Percentiles rank a stretch among this genome's conserved stretches.
Evolutionary conservation across 2,888 invertebrate species (phyloP).

Genomic region (Nineta flava): DNA sequence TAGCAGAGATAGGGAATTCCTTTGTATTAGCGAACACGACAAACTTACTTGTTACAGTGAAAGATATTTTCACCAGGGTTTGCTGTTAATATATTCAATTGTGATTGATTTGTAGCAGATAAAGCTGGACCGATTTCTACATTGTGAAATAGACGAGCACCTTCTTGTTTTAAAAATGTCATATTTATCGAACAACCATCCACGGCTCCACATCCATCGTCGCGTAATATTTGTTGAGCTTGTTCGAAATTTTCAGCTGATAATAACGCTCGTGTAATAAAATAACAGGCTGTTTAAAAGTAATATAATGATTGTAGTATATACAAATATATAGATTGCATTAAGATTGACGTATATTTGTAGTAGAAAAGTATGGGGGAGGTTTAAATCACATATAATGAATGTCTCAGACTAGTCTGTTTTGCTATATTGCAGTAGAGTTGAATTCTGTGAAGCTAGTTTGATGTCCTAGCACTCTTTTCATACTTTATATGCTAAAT

Average conservation of each 20-base stretch:
- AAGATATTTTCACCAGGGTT: constrained; percentile 47
- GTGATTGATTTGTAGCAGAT: constrained; percentile 37
- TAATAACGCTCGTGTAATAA: constrained; percentile 61
- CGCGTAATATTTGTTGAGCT: constrained; percentile 52
- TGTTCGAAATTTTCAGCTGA: constrained; percentile 51
- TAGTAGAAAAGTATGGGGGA: no score
- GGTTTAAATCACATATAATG: no score
- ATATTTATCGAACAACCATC: constrained; percentile 77
- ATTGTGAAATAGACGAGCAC: constrained; percentile 56
- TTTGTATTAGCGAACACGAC: no score
- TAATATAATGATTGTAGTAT: no score
- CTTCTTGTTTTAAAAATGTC: constrained; percentile 57
- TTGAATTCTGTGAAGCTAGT: no score
- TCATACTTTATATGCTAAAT: no score
- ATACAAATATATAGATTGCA: no score
- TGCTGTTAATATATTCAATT: constrained; percentile 41
- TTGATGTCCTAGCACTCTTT: no score
- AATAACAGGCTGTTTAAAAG: constrained; percentile 59
- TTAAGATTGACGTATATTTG: no score
- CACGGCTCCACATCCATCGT: constrained; percentile 61
- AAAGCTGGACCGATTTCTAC: constrained; percentile 61
- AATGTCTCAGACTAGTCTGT: no score
- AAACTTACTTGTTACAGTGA: constrained; percentile 62
- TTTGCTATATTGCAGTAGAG: no score
- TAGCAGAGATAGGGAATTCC: no score